Base-by-base conservation (phyloP, 2,888 invertebrate genomes). In the Punctoribates punctum region DNA sequence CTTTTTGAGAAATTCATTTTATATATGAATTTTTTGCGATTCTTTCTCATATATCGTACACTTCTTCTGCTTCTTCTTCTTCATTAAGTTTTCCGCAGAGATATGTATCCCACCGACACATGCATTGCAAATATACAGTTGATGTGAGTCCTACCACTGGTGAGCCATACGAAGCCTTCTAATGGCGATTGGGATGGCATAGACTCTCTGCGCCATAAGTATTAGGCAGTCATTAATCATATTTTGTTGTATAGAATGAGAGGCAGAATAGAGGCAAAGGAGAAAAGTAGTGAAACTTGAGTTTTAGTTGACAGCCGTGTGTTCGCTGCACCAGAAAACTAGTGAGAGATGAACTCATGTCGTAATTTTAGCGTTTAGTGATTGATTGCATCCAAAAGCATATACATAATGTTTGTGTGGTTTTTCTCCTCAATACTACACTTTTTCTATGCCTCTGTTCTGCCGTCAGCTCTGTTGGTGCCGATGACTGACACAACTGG, bases 361-460 rank as follows among this genome's bases (percentile, higher is more conserved):
- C 62, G 62, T 62, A 62, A 62, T 62, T 62, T 62, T 62, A 62
- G 62, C 62, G n/a, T 62, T 62, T 62, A 62, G 25, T 62, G 62
- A 62, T 62, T 62, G 62, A 62, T 62, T 62, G 62, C 29, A n/a
- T 8, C 17, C 6, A n/a, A 54, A 4, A 54, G n/a, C 8, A 17
- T 48, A 15, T 48, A 48, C 20, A 9, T 20, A 57, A 57, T 57
- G 62, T 62, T 62, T 25, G 27, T 62, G 25, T 54, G 62, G 20
- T 11, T 25, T 62, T 62, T 27, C 4, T 25, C 13, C 4, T 29
- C 13, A 27, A 25, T 62, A 62, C 62, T 1, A 27, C 27, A n/a
- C 20, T 54, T 54, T 20, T 54, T 1, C 20, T n/a, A 1, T 20
- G 15, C 20, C n/a, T n/a, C 20, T 54, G 20, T 3, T n/a, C 20